Evolutionary conservation across 2,797 vertebrate genomes (phyloP).

Genomic region (Eulemur mongoz): DNA sequence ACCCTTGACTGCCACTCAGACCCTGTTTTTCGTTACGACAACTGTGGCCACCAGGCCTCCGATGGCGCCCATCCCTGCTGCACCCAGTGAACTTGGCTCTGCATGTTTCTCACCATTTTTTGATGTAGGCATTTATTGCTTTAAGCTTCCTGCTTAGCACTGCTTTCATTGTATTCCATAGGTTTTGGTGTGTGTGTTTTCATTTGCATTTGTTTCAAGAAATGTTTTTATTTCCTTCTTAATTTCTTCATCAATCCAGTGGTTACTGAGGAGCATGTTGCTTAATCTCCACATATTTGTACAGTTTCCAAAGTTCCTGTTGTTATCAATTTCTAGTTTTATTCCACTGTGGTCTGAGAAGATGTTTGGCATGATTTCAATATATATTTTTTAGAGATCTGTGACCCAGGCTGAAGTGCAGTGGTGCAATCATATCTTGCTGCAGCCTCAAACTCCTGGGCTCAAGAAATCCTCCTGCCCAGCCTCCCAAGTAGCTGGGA

Average conservation of each 20-base stretch:
- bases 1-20: background rate
- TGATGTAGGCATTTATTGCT: background rate
- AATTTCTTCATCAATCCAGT: background rate
- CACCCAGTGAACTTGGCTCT: background rate
- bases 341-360: background rate
- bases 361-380: background rate
- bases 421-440: too few species aligned
- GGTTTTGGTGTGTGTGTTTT: background rate
- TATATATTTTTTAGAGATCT: too few species aligned
- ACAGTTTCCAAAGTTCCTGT: background rate
- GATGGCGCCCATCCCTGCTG: fast-evolving
- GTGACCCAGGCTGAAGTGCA: too few species aligned
- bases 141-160: background rate
- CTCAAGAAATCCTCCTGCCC: too few species aligned
- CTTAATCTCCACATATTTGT: background rate
- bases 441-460: too few species aligned
- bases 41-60: background rate
- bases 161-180: background rate
- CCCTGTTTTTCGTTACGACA: background rate
- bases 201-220: background rate
- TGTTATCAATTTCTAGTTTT: background rate
- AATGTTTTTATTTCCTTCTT: background rate
- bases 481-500: too few species aligned
- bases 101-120: background rate
- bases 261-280: background rate